phyloP scores from a whole-genome alignment of 1,140 invertebrate species.

The Camponotus vicinus region DNA sequence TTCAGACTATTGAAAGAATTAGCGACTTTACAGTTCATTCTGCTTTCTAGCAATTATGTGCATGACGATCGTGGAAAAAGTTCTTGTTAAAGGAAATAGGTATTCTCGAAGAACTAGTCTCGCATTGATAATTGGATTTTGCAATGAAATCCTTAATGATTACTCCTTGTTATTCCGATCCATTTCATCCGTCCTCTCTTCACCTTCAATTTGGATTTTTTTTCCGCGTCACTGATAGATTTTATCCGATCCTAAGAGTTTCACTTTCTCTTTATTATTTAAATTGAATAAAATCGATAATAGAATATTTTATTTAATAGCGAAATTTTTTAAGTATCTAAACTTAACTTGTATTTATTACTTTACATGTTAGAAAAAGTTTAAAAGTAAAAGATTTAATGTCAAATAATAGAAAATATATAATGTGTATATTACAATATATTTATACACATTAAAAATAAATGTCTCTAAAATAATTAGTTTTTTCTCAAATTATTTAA shows the following conservation, averaged over 20 bases:
- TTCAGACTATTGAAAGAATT: slow-evolving; percentile 53
- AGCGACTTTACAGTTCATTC: slow-evolving; percentile 38
- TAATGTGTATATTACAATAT: neutral
- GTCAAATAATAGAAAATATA: neutral
- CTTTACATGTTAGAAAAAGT: neutral
- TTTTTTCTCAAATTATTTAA: neutral
- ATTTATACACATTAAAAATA: neutral
- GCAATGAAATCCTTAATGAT: slow-evolving; percentile 62
- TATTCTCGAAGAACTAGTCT: slow-evolving; percentile 24
- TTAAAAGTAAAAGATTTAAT: neutral
- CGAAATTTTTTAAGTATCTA: neutral
- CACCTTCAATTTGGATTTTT: neutral
- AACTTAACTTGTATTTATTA: neutral
- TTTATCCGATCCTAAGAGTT: slow-evolving; percentile 13
- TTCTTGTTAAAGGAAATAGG: slow-evolving; percentile 56
- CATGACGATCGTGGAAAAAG: slow-evolving; percentile 15
- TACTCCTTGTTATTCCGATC: slow-evolving; percentile 56
- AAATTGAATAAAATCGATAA: slow-evolving; percentile 1
- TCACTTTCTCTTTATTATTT: neutral
- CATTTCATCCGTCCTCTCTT: slow-evolving; percentile 17
- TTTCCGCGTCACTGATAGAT: slow-evolving; percentile 17
- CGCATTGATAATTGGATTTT: slow-evolving; percentile 65
- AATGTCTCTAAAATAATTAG: neutral
- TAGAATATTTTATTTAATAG: neutral
- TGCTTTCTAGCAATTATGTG: slow-evolving; percentile 59